Percentiles rank a stretch among this genome's conserved stretches.
Conservation (phyloP, 2,888 invertebrate genomes). For the Cheilosia soror region DNA sequence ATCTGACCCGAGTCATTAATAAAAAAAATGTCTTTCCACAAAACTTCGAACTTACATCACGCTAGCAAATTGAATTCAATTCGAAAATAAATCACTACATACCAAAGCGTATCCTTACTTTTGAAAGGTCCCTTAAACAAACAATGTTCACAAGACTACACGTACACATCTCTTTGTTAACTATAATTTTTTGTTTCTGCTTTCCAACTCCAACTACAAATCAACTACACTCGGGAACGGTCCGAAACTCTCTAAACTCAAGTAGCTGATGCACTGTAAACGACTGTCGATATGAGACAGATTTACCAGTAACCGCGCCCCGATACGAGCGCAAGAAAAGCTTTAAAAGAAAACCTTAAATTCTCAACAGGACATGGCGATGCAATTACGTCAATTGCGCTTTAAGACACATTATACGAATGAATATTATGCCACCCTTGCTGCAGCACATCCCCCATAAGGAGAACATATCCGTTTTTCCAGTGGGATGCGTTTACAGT, state of each 20-base stretch:
- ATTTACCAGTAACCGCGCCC: constrained; percentile 51
- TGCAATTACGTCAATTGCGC: constrained; percentile 65
- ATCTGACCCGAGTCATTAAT: too few species aligned
- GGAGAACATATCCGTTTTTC: constrained; percentile 7
- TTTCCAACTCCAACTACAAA: not conserved
- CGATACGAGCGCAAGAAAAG: constrained; percentile 29
- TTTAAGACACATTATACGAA: constrained; percentile 34
- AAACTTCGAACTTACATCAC: constrained; percentile 10
- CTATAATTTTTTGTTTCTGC: not conserved
- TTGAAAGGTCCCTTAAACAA: constrained; percentile 21
- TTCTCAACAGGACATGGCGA: constrained; percentile 22
- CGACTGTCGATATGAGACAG: constrained; percentile 18
- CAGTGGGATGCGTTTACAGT: constrained; percentile 18
- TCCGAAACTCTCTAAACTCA: constrained; percentile 40
- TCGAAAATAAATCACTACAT: constrained; percentile 24
- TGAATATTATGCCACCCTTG: constrained; percentile 15
- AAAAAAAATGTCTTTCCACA: too few species aligned
- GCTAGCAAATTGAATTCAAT: constrained; percentile 1
- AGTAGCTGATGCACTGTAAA: constrained; percentile 1
- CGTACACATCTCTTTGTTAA: constrained; percentile 15
- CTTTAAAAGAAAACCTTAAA: constrained; percentile 39
- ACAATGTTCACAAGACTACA: constrained; percentile 9
- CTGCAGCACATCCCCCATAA: constrained; percentile 10
- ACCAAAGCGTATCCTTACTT: constrained; percentile 41
- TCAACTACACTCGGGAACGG: constrained; percentile 33